These are phyloP conservation scores for Cyclura pinguis DNA, from an alignment of 2,797 vertebrate species.

Conservation along the genomic window DNA sequence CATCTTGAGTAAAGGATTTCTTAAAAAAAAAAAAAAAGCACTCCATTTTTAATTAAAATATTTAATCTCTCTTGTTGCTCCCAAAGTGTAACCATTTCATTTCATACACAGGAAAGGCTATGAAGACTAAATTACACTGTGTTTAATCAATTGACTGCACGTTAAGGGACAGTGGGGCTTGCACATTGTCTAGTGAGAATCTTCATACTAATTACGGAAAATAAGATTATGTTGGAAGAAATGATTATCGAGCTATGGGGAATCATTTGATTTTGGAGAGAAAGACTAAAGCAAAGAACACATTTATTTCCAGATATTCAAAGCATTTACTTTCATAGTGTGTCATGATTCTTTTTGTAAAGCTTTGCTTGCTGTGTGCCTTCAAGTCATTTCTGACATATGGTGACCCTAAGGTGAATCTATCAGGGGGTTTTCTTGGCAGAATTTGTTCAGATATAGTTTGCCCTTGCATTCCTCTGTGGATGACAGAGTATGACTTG, in stretches of 20 bases:
- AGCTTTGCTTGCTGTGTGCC: too few relatives aligned
- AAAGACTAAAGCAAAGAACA: constrained; percentile 57
- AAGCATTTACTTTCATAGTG: constrained; percentile 42
- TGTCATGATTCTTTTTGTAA: not conserved
- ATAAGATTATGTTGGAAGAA: constrained; percentile 46
- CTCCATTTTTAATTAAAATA: constrained; percentile 70
- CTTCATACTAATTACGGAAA: constrained; percentile 67
- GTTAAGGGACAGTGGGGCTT: constrained; percentile 45
- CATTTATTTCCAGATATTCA: constrained; percentile 39
- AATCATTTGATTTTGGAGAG: constrained; percentile 55
- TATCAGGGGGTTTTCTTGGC: too few relatives aligned
- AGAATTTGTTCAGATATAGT: too few relatives aligned
- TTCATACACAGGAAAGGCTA: constrained; percentile 63
- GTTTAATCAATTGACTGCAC: constrained; percentile 66
- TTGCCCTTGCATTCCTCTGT: too few relatives aligned
- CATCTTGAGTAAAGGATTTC: not conserved
- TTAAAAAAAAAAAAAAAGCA: constrained; percentile 63
- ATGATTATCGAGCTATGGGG: constrained; percentile 27
- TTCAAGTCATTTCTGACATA: too few relatives aligned
- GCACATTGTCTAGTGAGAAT: constrained; percentile 44
- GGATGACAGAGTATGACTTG: too few relatives aligned
- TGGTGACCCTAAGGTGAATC: too few relatives aligned
- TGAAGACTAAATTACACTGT: constrained; percentile 74
- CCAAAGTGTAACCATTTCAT: constrained; percentile 69
- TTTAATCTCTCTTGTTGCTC: constrained; percentile 63